phyloP scores from a whole-genome alignment of 2,113 vertebrate species.

The Apus apus region DNA sequence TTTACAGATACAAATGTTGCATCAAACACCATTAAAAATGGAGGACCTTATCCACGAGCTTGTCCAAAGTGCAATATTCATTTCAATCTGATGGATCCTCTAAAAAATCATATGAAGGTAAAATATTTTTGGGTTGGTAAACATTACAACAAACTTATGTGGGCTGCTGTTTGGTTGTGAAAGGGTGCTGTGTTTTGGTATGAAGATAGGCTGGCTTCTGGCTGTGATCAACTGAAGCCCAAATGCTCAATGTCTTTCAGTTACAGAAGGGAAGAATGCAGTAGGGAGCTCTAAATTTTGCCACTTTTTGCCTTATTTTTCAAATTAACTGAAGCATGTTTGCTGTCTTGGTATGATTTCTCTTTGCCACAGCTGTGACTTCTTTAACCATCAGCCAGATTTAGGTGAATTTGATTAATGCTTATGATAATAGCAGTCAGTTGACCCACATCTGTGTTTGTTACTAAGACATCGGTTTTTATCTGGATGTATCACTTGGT shows the following conservation, averaged over 20 bases:
- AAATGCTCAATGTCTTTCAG: not conserved
- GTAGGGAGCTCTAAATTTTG: not conserved
- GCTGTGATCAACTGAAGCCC: not conserved
- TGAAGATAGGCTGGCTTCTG: not conserved
- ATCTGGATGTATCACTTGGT: not conserved
- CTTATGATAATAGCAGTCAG: not conserved
- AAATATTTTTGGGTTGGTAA: slow-evolving; percentile 6
- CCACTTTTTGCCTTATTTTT: not conserved
- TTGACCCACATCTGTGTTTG: not conserved
- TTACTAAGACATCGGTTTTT: not conserved
- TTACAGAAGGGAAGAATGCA: not conserved
- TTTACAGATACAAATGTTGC: slow-evolving; percentile 66
- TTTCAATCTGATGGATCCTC: slow-evolving; percentile 84
- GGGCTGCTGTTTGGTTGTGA: not conserved
- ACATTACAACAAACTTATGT: not conserved
- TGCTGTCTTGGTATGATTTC: not conserved
- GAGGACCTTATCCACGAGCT: slow-evolving; percentile 82
- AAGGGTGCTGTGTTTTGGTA: not conserved
- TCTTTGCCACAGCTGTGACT: not conserved
- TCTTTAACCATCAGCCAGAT: not conserved
- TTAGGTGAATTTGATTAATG: not conserved
- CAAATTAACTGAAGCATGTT: not conserved
- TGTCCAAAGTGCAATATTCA: slow-evolving; percentile 92
- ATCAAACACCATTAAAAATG: slow-evolving; percentile 81
- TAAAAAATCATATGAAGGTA: slow-evolving; percentile 90